These are phyloP conservation scores for Pygoscelis adeliae DNA, from an alignment of 2,113 vertebrate species.

Conservation along the genomic window DNA sequence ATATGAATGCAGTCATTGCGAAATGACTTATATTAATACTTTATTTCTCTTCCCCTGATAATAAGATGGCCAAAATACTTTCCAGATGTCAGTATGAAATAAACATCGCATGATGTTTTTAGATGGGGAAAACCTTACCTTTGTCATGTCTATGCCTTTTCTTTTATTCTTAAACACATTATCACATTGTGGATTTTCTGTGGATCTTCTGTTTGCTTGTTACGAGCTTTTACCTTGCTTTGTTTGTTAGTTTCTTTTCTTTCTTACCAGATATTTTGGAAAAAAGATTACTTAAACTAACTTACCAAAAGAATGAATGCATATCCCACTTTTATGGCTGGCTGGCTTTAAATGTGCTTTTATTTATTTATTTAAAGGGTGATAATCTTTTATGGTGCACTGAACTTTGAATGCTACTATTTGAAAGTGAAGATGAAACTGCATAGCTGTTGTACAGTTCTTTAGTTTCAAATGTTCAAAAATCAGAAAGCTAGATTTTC, in stretches of 20 bases:
- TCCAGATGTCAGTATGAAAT: constrained; percentile 56
- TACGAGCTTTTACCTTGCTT: neutral
- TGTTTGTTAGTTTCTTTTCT: neutral
- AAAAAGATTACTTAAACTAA: neutral
- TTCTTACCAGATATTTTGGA: neutral
- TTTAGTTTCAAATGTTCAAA: neutral
- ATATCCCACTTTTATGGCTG: neutral
- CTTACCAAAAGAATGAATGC: neutral
- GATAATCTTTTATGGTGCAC: neutral
- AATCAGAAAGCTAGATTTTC: neutral
- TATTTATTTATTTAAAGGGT: neutral
- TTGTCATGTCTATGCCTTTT: neutral
- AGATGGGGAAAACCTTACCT: neutral
- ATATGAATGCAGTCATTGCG: neutral
- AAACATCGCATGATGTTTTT: constrained; percentile 20
- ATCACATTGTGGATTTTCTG: neutral
- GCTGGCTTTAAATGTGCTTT: neutral
- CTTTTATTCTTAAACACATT: neutral
- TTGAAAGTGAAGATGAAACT: neutral
- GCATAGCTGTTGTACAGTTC: neutral
- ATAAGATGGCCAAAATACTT: constrained; percentile 23
- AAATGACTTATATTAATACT: neutral
- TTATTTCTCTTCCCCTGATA: neutral
- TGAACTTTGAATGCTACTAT: neutral
- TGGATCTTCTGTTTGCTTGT: neutral